phyloP scores from a whole-genome alignment of 2,888 invertebrate species.

The Brachyptera risi region DNA sequence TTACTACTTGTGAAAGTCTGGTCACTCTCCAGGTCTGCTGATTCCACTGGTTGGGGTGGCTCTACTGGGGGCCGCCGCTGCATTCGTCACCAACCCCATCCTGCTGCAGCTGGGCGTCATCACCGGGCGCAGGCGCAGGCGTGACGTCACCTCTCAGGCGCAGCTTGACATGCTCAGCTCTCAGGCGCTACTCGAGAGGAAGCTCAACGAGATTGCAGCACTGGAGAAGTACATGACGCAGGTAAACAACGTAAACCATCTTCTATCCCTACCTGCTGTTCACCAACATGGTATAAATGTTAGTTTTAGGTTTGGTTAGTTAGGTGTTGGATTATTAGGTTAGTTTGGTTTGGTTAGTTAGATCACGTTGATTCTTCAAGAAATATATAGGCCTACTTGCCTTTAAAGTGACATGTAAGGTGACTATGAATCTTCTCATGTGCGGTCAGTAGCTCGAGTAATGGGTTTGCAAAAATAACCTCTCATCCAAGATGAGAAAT shows the following conservation, averaged over 20 bases:
- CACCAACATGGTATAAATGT: too few relatives aligned
- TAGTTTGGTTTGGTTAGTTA: too few relatives aligned
- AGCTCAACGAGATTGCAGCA: slow-evolving; percentile 32
- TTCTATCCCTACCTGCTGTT: background rate
- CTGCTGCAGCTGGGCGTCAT: slow-evolving; percentile 73
- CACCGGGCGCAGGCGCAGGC: slow-evolving; percentile 56
- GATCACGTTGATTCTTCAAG: too few relatives aligned
- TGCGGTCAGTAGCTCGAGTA: too few relatives aligned
- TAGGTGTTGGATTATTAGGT: too few relatives aligned
- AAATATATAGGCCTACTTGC: too few relatives aligned
- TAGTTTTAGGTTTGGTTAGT: too few relatives aligned
- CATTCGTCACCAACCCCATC: slow-evolving; percentile 71
- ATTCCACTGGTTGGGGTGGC: slow-evolving; percentile 32
- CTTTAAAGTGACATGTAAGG: too few relatives aligned
- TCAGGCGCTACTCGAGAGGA: slow-evolving; percentile 20
- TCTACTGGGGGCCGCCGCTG: slow-evolving; percentile 74
- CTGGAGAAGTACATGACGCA: slow-evolving; percentile 37
- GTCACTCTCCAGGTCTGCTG: slow-evolving; percentile 28
- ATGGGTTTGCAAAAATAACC: too few relatives aligned
- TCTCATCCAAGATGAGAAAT: too few relatives aligned
- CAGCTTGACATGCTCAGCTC: background rate
- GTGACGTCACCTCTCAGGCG: slow-evolving; percentile 37
- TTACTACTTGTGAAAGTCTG: too few relatives aligned
- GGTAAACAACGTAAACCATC: slow-evolving; percentile 27
- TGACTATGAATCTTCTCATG: too few relatives aligned